Base-by-base conservation (phyloP, 2,888 invertebrate genomes). In the Ernsta delagoae region DNA sequence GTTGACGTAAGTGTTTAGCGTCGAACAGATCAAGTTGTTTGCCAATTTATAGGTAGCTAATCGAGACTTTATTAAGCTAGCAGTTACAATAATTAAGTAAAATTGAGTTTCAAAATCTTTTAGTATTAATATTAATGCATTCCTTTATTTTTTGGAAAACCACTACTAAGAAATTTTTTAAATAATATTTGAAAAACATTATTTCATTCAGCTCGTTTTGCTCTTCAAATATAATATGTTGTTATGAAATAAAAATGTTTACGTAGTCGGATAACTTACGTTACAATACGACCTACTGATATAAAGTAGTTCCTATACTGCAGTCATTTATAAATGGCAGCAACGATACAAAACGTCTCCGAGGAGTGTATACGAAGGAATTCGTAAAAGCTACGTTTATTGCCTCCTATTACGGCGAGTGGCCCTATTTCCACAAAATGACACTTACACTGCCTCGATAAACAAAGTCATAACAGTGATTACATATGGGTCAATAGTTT, bases 1-100 rank as follows among this genome's bases (percentile, higher is more conserved):
- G 96, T 97, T 71, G 96, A 96, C 85, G 97, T 97, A 86, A 96
- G 96, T 95, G 24, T 24, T 24, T 24, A 24, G 24, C 24, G 24
- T 24, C 3, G 24, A 24, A 24, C 24, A 3, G 24, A 24, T 24
- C 24, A 24, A 24, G 3, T 1, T 24, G 24, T 24, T n/a, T n/a
- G n/a, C n/a, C 24, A 24, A 24, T 24, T 24, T 3, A 24, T 24
- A 24, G 24, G 24, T 24, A 24, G 24, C 1, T 24, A 24, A 24
- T 24, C 24, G 24, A 24, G 24, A 24, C 24, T 24, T 24, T 24
- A 24, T 3, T 24, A 24, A 24, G 1, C 3, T 24, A 24, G 24
- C 24, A 1, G 24, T 24, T 24, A 24, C 3, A 24, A 24, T 24
- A 24, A 24, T 24, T 24, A 24, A 24, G 24, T 24, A 24, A 24